A percentile compares a stretch with the other conserved stretches of the same genome.
These are phyloP conservation scores for Perca fluviatilis DNA, from an alignment of 2,113 vertebrate species.

Conservation along the genomic window DNA sequence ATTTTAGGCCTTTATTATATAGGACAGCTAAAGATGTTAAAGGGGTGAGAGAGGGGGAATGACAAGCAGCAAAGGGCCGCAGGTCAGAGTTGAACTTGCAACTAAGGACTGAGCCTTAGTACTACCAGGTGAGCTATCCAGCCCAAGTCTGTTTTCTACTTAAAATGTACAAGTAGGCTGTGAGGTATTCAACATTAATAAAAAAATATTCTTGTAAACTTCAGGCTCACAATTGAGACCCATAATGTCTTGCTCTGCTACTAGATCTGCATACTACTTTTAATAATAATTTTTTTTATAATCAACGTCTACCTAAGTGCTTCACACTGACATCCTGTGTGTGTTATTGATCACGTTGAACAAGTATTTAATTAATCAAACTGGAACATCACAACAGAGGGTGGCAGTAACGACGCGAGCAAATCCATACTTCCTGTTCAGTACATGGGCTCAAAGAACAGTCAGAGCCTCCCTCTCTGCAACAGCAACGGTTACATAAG, in stretches of 20 bases:
- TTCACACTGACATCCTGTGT: background rate
- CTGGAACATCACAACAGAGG: background rate
- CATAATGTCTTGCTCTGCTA: background rate
- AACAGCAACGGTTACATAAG: background rate
- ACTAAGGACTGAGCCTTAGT: no score
- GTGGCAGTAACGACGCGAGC: background rate
- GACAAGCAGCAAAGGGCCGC: no score
- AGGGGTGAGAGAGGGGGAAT: no score
- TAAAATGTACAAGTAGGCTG: no score
- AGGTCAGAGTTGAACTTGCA: no score
- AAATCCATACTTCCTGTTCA: conserved; percentile 11
- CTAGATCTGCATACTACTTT: background rate
- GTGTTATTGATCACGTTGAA: conserved; percentile 11
- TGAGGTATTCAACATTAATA: background rate
- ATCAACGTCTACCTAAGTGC: background rate
- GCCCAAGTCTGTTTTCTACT: no score
- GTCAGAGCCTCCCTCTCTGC: no score
- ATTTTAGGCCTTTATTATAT: no score
- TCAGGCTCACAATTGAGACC: background rate
- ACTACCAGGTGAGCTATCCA: no score
- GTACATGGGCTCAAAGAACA: background rate
- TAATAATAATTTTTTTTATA: background rate
- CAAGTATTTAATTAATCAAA: conserved; percentile 30
- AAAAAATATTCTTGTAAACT: background rate
- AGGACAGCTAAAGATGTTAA: no score